Evolutionary conservation across 2,113 vertebrate species (phyloP).

Genomic region (Pelecanus crispus): DNA sequence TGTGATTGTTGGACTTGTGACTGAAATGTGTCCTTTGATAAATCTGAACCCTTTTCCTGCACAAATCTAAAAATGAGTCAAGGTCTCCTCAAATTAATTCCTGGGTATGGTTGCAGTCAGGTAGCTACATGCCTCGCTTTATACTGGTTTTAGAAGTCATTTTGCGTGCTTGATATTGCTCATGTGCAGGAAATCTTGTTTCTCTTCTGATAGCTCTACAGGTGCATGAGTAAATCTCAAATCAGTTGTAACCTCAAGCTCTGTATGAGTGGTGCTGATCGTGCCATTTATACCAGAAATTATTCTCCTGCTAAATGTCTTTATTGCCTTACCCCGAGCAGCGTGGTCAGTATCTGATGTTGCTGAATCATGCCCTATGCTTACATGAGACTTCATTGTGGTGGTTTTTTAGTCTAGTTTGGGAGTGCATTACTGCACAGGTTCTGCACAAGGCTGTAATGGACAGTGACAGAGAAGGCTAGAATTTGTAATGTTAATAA

Average conservation of each 20-base stretch:
- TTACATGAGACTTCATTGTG: not conserved
- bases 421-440: not conserved
- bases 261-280: not conserved
- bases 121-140: not conserved
- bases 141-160: not conserved
- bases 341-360: not conserved
- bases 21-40: not conserved
- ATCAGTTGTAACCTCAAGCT: not conserved
- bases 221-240: not conserved
- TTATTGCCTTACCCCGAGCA: not conserved
- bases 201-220: not conserved
- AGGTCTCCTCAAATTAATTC: not conserved
- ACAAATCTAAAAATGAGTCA: not conserved
- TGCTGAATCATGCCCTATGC: not conserved
- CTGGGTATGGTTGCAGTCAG: not conserved
- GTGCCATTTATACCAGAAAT: not conserved
- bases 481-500: too few species aligned
- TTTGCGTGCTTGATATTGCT: not conserved
- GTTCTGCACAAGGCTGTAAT: not conserved
- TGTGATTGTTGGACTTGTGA: not conserved
- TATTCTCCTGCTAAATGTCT: not conserved
- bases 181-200: not conserved
- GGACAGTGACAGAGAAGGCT: not conserved
- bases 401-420: not conserved
- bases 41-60: not conserved